A percentile compares a stretch with the other conserved stretches of the same genome.
Conservation (phyloP, 2,797 vertebrate genomes). For the Eospalax fontanierii region DNA sequence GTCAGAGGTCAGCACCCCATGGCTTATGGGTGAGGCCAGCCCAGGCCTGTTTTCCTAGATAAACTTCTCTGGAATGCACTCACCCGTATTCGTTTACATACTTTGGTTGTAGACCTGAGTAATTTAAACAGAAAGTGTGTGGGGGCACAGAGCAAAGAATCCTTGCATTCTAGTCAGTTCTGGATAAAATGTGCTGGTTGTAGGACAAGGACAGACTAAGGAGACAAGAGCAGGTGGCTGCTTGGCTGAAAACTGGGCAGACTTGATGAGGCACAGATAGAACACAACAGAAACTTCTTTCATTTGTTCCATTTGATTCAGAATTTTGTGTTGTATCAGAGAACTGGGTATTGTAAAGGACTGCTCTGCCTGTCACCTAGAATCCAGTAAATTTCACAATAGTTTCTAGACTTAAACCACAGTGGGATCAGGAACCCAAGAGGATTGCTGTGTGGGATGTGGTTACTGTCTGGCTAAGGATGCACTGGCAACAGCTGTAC, state of each 20-base stretch:
- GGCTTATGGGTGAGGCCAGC: no score
- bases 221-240: no score
- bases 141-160: not conserved
- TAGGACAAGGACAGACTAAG: not conserved
- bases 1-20: not conserved
- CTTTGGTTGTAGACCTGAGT: not conserved
- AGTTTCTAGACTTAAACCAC: not conserved
- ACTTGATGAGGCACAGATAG: not conserved
- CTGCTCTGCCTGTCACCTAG: rapidly evolving
- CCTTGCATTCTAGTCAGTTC: not conserved
- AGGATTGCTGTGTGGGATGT: not conserved
- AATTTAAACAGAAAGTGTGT: not conserved
- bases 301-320: not conserved
- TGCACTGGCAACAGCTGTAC: not conserved
- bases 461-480: not conserved
- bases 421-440: no score
- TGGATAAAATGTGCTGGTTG: not conserved
- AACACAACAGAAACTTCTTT: not conserved
- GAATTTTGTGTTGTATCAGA: not conserved
- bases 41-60: not conserved
- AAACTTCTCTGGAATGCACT: not conserved
- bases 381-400: not conserved
- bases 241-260: not conserved
- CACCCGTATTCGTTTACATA: not conserved
- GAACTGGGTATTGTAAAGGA: not conserved